Conservation (phyloP, 2,888 invertebrate species). For the Listrodromus nycthemerus region DNA sequence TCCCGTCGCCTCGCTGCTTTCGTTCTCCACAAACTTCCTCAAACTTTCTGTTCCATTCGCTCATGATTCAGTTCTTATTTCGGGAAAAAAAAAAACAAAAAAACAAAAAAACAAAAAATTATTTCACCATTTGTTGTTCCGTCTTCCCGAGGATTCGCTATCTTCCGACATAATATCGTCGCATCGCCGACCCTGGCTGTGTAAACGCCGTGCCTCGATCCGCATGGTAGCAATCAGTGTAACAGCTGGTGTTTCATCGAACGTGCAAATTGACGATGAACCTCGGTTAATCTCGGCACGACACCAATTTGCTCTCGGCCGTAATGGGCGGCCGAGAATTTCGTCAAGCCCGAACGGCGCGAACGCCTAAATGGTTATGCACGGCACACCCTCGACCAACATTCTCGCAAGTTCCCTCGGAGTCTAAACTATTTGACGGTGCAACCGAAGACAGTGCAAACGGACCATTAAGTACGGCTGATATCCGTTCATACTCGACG, state of each 20-base stretch:
- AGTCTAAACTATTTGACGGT: constrained; percentile 24
- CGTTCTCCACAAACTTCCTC: background rate
- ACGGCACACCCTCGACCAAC: background rate
- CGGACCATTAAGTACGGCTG: constrained; percentile 33
- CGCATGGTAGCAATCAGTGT: constrained; percentile 16
- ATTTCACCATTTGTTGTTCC: background rate
- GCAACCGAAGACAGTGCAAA: constrained; percentile 33
- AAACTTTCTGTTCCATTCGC: background rate
- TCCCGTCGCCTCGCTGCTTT: background rate
- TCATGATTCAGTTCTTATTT: background rate
- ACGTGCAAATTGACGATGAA: constrained; percentile 48
- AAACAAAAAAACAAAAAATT: background rate
- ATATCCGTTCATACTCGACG: constrained; percentile 23
- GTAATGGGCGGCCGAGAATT: constrained; percentile 33
- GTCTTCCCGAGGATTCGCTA: background rate
- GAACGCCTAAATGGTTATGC: constrained; percentile 27
- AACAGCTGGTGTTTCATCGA: constrained; percentile 29
- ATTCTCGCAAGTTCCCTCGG: background rate
- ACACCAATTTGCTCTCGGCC: constrained; percentile 37
- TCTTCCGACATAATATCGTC: background rate
- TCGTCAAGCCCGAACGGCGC: constrained; percentile 5
- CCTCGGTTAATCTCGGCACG: constrained; percentile 43
- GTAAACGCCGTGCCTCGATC: constrained; percentile 19
- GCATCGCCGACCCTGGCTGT: background rate
- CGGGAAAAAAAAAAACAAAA: background rate